phyloP scores from a whole-genome alignment of 53 echinoderm and acorn worm genomes.

The Echinarachnius parma region DNA sequence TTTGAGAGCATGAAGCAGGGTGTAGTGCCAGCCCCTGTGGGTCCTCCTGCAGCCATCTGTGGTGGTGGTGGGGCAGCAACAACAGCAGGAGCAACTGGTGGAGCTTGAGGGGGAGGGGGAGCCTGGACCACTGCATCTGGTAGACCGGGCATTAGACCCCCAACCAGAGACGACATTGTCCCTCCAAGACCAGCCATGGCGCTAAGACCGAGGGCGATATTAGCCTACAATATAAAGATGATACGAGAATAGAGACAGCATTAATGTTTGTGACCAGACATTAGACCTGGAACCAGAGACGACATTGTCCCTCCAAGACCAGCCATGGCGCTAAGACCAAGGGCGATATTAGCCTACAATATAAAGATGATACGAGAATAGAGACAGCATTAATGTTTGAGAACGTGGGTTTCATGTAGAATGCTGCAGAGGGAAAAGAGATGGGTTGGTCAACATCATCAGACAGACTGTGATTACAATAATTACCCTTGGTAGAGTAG shows the following conservation, averaged over 20 bases:
- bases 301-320: background rate
- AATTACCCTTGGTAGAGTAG: too few species aligned
- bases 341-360: slow-evolving; percentile 20
- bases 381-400: too few species aligned
- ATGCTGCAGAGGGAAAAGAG: background rate
- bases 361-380: too few species aligned
- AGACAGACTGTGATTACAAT: background rate
- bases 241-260: too few species aligned
- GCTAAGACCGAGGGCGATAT: slow-evolving; percentile 23
- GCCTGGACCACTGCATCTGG: slow-evolving; percentile 5
- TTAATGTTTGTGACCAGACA: slow-evolving; percentile 8
- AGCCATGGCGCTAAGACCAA: slow-evolving; percentile 10
- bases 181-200: background rate
- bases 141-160: slow-evolving; percentile 12
- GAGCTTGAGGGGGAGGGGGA: slow-evolving; percentile 23
- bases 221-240: slow-evolving; percentile 3
- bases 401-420: too few species aligned
- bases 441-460: background rate
- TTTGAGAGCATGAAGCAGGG: slow-evolving; percentile 96
- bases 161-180: slow-evolving; percentile 4
- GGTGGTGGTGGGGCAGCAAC: slow-evolving; percentile 2
- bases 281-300: slow-evolving; percentile 10
- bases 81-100: too few species aligned
- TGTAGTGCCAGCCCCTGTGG: slow-evolving; percentile 56
- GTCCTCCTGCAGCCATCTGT: slow-evolving; percentile 21